A percentile compares a stretch with the other conserved stretches of the same genome.
phyloP scores from a whole-genome alignment of 2,113 vertebrate genomes.

The Podocnemis expansa region DNA sequence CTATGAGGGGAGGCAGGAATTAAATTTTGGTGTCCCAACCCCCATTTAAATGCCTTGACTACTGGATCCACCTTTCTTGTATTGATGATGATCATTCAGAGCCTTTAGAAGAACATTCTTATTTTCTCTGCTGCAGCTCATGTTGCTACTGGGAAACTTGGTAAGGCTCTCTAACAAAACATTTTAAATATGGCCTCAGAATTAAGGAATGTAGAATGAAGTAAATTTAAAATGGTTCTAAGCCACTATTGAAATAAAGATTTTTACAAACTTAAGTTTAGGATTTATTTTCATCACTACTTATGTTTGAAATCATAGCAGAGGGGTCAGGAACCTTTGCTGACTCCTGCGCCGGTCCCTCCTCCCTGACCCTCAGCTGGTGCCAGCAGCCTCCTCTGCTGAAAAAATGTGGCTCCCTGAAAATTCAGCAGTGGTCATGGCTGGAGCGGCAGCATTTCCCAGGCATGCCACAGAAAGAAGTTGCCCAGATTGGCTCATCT shows the following conservation, averaged over 20 bases:
- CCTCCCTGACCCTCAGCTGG: too few species aligned
- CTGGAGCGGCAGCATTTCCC: too few species aligned
- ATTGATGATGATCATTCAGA: neutral
- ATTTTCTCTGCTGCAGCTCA: neutral
- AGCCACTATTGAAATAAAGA: neutral
- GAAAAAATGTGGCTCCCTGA: too few species aligned
- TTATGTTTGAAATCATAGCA: constrained; percentile 49
- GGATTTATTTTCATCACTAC: constrained; percentile 1
- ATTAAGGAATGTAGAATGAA: neutral
- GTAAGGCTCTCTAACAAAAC: constrained; percentile 24
- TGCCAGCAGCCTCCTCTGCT: too few species aligned
- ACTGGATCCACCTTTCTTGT: neutral
- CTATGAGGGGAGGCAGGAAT: neutral
- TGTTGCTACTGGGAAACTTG: neutral
- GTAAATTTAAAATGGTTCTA: constrained; percentile 20
- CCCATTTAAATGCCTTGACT: neutral
- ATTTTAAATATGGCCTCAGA: neutral
- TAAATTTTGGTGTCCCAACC: neutral
- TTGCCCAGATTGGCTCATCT: too few species aligned
- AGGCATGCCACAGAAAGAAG: too few species aligned
- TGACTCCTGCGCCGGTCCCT: too few species aligned
- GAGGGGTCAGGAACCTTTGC: too few species aligned
- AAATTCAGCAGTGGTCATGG: too few species aligned
- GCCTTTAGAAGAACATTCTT: neutral
- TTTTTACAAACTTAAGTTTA: constrained; percentile 34